Evolutionary conservation across 1,140 invertebrate species (phyloP).

Genomic region (Thereuonema tuberculata): DNA sequence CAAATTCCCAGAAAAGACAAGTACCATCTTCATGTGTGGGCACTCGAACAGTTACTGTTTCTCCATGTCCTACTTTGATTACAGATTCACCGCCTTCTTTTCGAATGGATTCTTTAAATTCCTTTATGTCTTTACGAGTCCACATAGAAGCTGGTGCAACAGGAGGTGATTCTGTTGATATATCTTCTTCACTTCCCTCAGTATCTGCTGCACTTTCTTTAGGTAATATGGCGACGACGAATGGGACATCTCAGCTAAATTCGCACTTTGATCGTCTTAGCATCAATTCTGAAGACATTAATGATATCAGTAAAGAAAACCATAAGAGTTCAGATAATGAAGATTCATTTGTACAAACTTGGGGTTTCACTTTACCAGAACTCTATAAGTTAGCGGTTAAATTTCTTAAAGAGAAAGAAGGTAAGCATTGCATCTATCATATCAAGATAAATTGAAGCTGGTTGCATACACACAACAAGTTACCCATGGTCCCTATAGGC

Average conservation of each 20-base stretch:
- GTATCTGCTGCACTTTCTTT: too few relatives aligned
- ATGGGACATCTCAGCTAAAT: too few relatives aligned
- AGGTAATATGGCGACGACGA: too few relatives aligned
- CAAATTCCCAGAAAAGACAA: constrained; percentile 98
- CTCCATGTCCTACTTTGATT: constrained; percentile 92
- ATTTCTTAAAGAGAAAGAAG: constrained; percentile 94
- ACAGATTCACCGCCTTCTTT: constrained; percentile 79
- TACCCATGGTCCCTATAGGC: constrained; percentile 63
- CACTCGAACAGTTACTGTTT: constrained; percentile 89
- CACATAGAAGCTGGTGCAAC: constrained; percentile 83
- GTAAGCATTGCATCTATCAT: constrained; percentile 83
- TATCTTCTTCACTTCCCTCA: too few relatives aligned
- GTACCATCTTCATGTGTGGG: constrained; percentile 90
- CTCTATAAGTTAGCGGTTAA: constrained; percentile 70
- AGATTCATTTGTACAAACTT: constrained; percentile 28
- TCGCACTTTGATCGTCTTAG: too few relatives aligned
- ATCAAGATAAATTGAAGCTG: constrained; percentile 80
- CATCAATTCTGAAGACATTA: too few relatives aligned
- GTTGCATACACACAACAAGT: constrained; percentile 87
- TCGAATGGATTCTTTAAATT: constrained; percentile 77
- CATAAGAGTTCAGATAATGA: too few relatives aligned
- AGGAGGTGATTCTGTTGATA: constrained; percentile 9
- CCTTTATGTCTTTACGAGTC: constrained; percentile 78
- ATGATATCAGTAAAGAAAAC: too few relatives aligned
- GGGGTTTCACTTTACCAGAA: constrained; percentile 55